Conservation (phyloP, 1,140 invertebrate species). For the Apis dorsata region DNA sequence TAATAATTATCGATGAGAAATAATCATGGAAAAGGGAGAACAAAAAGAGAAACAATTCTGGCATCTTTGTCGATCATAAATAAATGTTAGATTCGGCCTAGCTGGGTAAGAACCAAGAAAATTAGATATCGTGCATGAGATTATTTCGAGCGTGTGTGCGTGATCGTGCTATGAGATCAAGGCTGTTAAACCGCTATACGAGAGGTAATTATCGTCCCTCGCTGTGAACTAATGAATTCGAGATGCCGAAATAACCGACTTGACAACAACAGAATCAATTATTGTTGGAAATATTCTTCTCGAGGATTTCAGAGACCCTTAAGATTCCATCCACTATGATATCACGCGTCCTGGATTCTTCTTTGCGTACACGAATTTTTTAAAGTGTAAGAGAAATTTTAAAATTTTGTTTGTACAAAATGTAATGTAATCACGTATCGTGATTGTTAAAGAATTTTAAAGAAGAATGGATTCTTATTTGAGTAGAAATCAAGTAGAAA, state of each 20-base stretch:
- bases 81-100: slow-evolving; percentile 2
- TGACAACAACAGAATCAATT: not conserved
- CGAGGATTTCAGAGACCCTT: no score
- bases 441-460: no score
- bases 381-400: no score
- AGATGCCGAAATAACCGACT: slow-evolving; percentile 33
- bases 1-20: not conserved
- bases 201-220: not conserved
- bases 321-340: no score
- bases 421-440: no score
- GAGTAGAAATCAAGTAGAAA: no score
- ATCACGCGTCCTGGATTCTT: no score
- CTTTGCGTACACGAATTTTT: no score
- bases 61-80: slow-evolving; percentile 31
- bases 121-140: slow-evolving; percentile 6
- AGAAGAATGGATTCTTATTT: no score
- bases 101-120: slow-evolving; percentile 35
- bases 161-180: slow-evolving; percentile 7
- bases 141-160: slow-evolving; percentile 32
- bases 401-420: no score
- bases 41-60: not conserved
- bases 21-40: not conserved
- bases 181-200: slow-evolving; percentile 13
- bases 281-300: not conserved
- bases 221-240: slow-evolving; percentile 16